These are phyloP conservation scores for Rhagonycha fulva DNA, from an alignment of 2,888 invertebrate species.

Conservation along the genomic window DNA sequence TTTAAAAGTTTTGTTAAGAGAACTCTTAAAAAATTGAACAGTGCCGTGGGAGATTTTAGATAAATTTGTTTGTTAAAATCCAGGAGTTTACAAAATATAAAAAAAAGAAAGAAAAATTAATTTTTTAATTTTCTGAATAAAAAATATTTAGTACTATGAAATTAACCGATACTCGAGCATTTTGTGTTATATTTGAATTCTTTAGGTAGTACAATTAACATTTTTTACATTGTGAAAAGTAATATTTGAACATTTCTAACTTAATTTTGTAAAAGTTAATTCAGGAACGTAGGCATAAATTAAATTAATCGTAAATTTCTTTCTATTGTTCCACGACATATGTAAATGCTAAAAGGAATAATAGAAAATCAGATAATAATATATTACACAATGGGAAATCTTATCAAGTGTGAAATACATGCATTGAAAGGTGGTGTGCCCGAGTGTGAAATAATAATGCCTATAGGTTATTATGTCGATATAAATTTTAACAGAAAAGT, in stretches of 20 bases:
- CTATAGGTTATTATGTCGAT: neutral
- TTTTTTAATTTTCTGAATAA: too few species aligned
- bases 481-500: neutral
- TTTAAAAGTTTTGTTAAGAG: too few species aligned
- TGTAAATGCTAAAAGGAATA: neutral
- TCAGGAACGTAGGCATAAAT: neutral
- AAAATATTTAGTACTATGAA: too few species aligned
- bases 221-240: neutral
- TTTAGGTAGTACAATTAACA: neutral
- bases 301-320: neutral
- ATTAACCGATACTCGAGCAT: neutral
- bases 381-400: neutral
- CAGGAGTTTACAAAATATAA: too few species aligned
- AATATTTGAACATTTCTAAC: neutral
- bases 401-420: neutral
- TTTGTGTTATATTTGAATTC: neutral
- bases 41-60: neutral
- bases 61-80: too few species aligned
- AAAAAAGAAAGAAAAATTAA: too few species aligned
- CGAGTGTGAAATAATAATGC: neutral
- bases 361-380: neutral
- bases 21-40: too few species aligned
- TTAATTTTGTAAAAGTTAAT: neutral
- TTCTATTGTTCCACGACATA: neutral
- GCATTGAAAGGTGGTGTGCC: neutral